These are phyloP conservation scores for Melangyna quadrimaculata DNA, from an alignment of 2,888 invertebrate genomes.

Conservation along the genomic window DNA sequence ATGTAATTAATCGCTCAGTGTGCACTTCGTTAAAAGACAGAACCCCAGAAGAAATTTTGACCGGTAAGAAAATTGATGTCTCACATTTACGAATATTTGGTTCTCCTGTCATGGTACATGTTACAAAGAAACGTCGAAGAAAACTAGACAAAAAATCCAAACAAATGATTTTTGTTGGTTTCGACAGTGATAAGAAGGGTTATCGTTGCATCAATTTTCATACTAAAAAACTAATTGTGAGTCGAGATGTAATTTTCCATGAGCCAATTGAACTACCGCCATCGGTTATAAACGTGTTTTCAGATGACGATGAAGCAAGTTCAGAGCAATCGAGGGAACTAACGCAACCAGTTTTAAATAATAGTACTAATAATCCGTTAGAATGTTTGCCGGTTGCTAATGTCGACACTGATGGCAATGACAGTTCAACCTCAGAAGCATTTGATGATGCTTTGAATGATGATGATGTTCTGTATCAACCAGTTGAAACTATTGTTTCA, in stretches of 20 bases:
- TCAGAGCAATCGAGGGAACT: background rate
- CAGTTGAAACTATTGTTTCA: background rate
- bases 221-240: constrained; percentile 28
- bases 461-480: background rate
- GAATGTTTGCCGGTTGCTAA: background rate
- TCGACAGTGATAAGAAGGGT: constrained; percentile 31
- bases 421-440: background rate
- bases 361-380: background rate
- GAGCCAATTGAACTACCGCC: background rate
- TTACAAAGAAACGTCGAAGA: constrained; percentile 11
- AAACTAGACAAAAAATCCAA: constrained; percentile 31
- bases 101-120: constrained; percentile 68
- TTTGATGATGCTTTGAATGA: background rate
- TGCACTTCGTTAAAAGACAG: constrained; percentile 43
- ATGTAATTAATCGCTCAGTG: constrained; percentile 54
- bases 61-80: constrained; percentile 75
- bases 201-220: constrained; percentile 43
- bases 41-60: constrained; percentile 78
- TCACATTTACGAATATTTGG: constrained; percentile 78
- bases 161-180: constrained; percentile 37
- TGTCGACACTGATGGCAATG: background rate
- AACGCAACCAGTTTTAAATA: background rate
- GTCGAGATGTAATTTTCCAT: constrained; percentile 34
- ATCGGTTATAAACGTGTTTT: background rate
- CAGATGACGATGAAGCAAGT: background rate